Evolutionary conservation across 2,888 invertebrate genomes (phyloP), one percentile per base, ranked within the genome.

Genomic region (Marasmarcha lunaedactyla): DNA sequence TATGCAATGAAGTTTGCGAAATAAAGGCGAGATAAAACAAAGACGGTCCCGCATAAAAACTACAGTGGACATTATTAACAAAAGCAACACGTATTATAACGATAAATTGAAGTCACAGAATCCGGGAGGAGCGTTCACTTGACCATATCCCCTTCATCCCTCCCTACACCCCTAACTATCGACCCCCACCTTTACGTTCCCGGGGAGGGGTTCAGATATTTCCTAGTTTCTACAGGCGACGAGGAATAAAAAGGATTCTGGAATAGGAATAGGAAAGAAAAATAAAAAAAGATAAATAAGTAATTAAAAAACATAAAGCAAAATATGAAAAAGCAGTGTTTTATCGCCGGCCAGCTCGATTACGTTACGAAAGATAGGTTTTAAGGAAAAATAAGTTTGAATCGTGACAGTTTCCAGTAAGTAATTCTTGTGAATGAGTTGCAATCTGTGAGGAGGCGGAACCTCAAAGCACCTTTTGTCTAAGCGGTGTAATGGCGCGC

Each of bases 401-500:
- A 20, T 5, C 3, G 20, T 20, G 20, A 20, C 20, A 20, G 3
- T 20, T 20, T 20, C 20, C 20, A 20, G 20, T 20, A 20, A 20
- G 20, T 20, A 20, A 20, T 20, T 20, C 20, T 20, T 11, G 30
- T n/a, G 9, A 30, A 30, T 30, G 30, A 11, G n/a, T 30, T 30
- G 11, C 9, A 30, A 30, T 30, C 30, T 4, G 11, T 30, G 10
- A 30, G n/a, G 11, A 30, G n/a, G 30, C 30, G 30, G 4, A 30
- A 30, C 30, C 30, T 34, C 4, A 62, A 65, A 67, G 63, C 65
- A 60, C 64, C 66, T 71, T 69, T 72, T 72, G 70, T 72, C 58
- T 55, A 59, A 59, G 48, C 46, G 51, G 59, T 58, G 56, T 61
- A 70, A 69, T 65, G 63, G 66, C 58, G 61, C 57, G 62, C 54